These are phyloP conservation scores for Discoglossus pictus DNA, from an alignment of 2,797 vertebrate genomes.

Conservation along the genomic window DNA sequence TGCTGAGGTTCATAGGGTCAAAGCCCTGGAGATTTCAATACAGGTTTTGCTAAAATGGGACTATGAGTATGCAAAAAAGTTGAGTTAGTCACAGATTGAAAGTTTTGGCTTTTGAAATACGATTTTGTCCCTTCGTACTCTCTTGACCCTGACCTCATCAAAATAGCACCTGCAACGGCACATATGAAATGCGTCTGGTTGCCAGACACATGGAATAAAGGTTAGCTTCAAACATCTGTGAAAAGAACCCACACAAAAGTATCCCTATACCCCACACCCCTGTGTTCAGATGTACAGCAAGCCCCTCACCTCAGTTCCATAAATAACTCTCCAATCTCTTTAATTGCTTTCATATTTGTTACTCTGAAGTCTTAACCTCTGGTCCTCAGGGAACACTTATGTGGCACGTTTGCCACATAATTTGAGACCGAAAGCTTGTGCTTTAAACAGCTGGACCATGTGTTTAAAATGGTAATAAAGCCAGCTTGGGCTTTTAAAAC, in stretches of 20 bases:
- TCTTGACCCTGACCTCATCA: slow-evolving; percentile 55
- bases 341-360: slow-evolving; percentile 82
- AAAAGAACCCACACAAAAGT: slow-evolving; percentile 50
- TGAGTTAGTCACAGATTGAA: slow-evolving; percentile 71
- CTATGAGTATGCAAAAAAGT: too few relatives aligned
- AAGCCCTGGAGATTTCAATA: too few relatives aligned
- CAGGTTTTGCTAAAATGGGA: slow-evolving; percentile 14
- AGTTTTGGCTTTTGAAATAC: slow-evolving; percentile 60
- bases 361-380: slow-evolving; percentile 60
- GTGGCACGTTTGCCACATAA: slow-evolving; percentile 7
- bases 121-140: slow-evolving; percentile 52
- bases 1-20: too few relatives aligned
- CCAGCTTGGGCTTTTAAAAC: too few relatives aligned
- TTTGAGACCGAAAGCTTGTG: slow-evolving; percentile 6
- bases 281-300: slow-evolving; percentile 68
- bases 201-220: slow-evolving; percentile 74
- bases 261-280: slow-evolving; percentile 59
- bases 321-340: slow-evolving; percentile 79
- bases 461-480: slow-evolving; percentile 12
- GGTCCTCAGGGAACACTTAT: slow-evolving; percentile 54
- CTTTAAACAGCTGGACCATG: slow-evolving; percentile 3
- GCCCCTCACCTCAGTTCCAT: slow-evolving; percentile 70
- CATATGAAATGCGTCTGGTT: slow-evolving; percentile 62
- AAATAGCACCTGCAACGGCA: slow-evolving; percentile 71
- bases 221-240: slow-evolving; percentile 67